A percentile compares a stretch with the other conserved stretches of the same genome.
Conservation (phyloP, 2,888 invertebrate genomes). For the Pterostichus madidus region DNA sequence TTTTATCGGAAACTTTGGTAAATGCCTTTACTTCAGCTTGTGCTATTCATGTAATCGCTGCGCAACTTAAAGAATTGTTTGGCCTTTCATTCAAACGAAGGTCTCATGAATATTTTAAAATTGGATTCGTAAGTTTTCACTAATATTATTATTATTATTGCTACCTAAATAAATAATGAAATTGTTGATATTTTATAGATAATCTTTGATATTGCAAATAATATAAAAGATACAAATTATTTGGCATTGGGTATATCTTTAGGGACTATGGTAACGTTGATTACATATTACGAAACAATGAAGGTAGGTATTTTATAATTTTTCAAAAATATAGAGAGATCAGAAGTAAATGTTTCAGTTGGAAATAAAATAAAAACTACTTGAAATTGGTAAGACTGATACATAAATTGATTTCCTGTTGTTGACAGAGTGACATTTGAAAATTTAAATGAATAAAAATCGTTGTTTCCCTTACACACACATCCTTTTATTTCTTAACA, state of each 20-base stretch:
- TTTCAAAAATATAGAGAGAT: too few relatives aligned
- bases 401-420: too few relatives aligned
- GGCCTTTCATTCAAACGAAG: slow-evolving; percentile 81
- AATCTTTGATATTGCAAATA: slow-evolving; percentile 78
- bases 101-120: slow-evolving; percentile 79
- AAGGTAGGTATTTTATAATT: not conserved
- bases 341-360: too few relatives aligned
- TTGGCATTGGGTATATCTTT: slow-evolving; percentile 85
- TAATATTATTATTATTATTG: too few relatives aligned
- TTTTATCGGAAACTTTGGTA: slow-evolving; percentile 89
- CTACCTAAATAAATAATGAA: too few relatives aligned
- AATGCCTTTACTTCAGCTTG: slow-evolving; percentile 94
- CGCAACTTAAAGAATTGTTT: slow-evolving; percentile 87
- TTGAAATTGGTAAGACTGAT: too few relatives aligned
- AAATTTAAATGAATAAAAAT: too few relatives aligned
- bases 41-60: slow-evolving; percentile 90
- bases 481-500: too few relatives aligned
- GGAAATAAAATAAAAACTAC: too few relatives aligned
- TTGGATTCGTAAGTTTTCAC: slow-evolving; percentile 51
- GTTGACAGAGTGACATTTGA: too few relatives aligned
- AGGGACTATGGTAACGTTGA: slow-evolving; percentile 78
- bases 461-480: too few relatives aligned
- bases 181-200: slow-evolving; percentile 76
- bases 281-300: not conserved
- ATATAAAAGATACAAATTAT: slow-evolving; percentile 81